A percentile compares a stretch with the other conserved stretches of the same genome.
Conservation (phyloP, 2,888 invertebrate species). For the Andrena haemorrhoa region DNA sequence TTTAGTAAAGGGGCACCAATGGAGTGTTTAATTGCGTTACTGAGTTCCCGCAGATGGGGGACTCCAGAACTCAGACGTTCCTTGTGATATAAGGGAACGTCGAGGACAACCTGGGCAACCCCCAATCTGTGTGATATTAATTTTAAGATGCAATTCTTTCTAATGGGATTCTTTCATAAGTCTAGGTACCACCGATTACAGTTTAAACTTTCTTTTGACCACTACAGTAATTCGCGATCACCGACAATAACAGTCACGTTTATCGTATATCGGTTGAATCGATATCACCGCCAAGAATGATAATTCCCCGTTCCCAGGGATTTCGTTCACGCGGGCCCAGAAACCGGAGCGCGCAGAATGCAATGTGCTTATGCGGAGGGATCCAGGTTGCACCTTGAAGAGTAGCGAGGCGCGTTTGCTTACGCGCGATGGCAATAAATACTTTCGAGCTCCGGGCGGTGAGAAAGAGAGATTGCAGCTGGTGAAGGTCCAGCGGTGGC, state of each 20-base stretch:
- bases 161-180: no score
- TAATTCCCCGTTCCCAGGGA: constrained; percentile 21
- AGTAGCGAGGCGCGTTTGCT: constrained; percentile 50
- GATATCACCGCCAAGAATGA: constrained; percentile 8
- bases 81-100: no score
- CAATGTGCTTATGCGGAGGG: constrained; percentile 35
- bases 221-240: no score
- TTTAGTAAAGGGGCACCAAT: no score
- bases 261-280: not conserved
- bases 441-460: constrained; percentile 43
- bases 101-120: no score
- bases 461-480: constrained; percentile 52
- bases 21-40: no score
- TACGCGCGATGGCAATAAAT: constrained; percentile 61
- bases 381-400: constrained; percentile 48
- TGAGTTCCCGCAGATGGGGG: no score
- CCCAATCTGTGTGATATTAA: no score
- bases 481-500: constrained; percentile 48
- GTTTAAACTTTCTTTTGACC: no score
- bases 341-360: constrained; percentile 22
- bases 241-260: not conserved
- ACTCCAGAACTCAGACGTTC: no score
- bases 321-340: constrained; percentile 12
- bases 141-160: no score
- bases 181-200: no score